Conservation (phyloP, 30 jellyfish, hydroid and myxozoan genomes). For the Nemopilema nomurai region DNA sequence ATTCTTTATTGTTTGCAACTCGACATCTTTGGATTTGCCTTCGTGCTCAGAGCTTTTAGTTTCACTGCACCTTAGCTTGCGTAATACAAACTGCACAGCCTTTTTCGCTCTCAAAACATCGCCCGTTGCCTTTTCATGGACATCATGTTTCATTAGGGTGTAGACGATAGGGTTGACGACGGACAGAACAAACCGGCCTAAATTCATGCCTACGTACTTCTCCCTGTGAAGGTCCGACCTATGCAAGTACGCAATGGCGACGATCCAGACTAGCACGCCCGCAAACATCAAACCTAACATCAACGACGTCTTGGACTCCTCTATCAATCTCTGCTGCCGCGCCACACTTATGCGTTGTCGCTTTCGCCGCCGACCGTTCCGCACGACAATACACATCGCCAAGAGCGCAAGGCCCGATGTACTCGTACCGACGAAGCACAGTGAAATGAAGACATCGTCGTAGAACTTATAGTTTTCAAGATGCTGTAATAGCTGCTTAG, state of each 20-base stretch:
- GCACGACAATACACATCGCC: background rate
- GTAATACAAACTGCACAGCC: background rate
- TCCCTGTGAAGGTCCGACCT: background rate
- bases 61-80: background rate
- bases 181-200: constrained; percentile 47
- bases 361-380: constrained; percentile 11
- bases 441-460: background rate
- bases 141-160: constrained; percentile 38
- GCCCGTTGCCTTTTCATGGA: constrained; percentile 4
- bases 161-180: constrained; percentile 37
- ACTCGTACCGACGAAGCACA: constrained; percentile 16
- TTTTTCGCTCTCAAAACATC: background rate
- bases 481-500: background rate
- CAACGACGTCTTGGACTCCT: constrained; percentile 12
- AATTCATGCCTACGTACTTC: constrained; percentile 16
- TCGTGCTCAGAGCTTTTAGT: background rate
- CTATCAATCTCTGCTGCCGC: background rate
- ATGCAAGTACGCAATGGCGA: background rate
- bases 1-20: background rate
- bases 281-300: constrained; percentile 29
- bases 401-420: constrained; percentile 14
- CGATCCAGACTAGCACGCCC: constrained; percentile 7
- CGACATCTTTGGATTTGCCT: background rate
- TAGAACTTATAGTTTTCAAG: background rate
- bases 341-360: background rate